phyloP scores from a whole-genome alignment of 2,888 invertebrate genomes.

The Branchipolynoe longqiensis region DNA sequence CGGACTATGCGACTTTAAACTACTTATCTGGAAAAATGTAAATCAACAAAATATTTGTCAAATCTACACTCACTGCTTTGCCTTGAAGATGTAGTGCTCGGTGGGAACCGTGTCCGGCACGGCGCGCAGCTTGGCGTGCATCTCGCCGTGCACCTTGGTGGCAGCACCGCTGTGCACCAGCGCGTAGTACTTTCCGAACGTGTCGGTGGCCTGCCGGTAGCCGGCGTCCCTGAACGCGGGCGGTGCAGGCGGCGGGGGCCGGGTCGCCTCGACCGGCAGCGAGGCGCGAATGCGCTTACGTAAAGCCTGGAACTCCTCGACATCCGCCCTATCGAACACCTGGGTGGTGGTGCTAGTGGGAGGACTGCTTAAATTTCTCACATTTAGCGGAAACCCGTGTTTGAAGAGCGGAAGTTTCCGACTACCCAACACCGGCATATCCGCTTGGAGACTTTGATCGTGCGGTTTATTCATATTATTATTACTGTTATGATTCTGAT shows the following conservation, averaged over 20 bases:
- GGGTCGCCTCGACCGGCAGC: background rate
- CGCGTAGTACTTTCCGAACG: conserved; percentile 52
- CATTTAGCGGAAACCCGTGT: background rate
- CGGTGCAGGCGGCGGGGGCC: background rate
- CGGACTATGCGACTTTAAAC: too few relatives aligned
- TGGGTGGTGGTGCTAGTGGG: background rate
- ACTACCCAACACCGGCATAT: too few relatives aligned
- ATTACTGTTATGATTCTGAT: too few relatives aligned
- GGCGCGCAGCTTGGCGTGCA: conserved; percentile 56
- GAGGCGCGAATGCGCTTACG: background rate
- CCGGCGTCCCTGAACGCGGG: background rate
- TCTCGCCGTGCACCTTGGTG: conserved; percentile 55
- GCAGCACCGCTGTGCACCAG: conserved; percentile 61
- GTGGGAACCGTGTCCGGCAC: conserved; percentile 56
- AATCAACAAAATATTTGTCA: too few relatives aligned
- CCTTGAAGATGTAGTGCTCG: conserved; percentile 59
- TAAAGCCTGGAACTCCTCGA: background rate
- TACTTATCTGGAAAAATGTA: too few relatives aligned
- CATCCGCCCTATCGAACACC: background rate
- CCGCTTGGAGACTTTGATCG: too few relatives aligned
- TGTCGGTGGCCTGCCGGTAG: background rate
- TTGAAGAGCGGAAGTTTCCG: too few relatives aligned
- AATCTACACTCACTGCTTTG: conserved; percentile 59
- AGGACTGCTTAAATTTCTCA: background rate
- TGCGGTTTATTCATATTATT: too few relatives aligned